Conservation (phyloP, 2,888 invertebrate species). For the Drosophila emarginata region DNA sequence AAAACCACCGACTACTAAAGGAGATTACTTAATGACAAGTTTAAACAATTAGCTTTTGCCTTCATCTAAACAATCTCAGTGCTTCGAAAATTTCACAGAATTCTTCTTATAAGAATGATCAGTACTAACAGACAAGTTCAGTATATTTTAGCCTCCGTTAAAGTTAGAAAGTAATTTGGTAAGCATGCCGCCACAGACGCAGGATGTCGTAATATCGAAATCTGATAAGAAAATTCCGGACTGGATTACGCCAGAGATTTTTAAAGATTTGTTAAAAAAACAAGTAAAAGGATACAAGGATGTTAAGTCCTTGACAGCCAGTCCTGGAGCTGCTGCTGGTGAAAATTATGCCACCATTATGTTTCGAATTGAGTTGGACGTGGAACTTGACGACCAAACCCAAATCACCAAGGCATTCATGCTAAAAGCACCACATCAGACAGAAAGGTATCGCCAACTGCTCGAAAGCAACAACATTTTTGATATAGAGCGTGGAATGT, state of each 20-base stretch:
- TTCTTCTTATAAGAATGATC: not conserved
- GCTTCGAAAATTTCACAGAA: not conserved
- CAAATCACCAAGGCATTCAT: constrained; percentile 37
- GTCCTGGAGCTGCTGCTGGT: constrained; percentile 61
- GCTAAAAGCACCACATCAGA: constrained; percentile 55
- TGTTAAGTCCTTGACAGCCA: constrained; percentile 46
- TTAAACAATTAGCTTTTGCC: not conserved
- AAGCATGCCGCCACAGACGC: constrained; percentile 35
- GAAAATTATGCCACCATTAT: constrained; percentile 79
- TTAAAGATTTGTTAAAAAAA: constrained; percentile 33
- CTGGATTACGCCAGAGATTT: constrained; percentile 43
- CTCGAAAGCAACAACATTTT: constrained; percentile 57
- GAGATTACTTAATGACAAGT: not conserved
- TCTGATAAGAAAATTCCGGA: constrained; percentile 19
- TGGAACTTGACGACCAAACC: constrained; percentile 49
- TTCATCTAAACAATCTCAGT: not conserved
- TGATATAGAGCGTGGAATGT: constrained; percentile 67
- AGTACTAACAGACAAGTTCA: not conserved
- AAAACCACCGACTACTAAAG: not conserved
- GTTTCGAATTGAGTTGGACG: constrained; percentile 64
- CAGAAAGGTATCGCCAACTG: constrained; percentile 38
- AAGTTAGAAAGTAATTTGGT: not conserved
- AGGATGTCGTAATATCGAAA: constrained; percentile 7
- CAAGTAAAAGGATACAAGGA: constrained; percentile 36
- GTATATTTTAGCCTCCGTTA: not conserved